Base-by-base conservation (phyloP, 92 coral and sea anemone genomes). In the Phenganax subtilis region DNA sequence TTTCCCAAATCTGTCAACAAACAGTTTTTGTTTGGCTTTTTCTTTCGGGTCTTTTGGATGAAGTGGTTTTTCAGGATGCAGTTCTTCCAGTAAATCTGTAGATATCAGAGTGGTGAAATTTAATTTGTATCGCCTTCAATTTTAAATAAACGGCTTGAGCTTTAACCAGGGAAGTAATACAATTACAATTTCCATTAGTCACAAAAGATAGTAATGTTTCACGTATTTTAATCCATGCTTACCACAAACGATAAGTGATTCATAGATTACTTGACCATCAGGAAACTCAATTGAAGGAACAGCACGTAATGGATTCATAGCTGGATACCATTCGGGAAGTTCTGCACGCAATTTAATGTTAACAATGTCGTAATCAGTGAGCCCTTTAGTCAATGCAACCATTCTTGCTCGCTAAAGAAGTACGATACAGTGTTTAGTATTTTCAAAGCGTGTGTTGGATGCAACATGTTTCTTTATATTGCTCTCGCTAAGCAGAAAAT, bases 321-420 rank as follows among this genome's bases (percentile, higher is more conserved):
- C 83, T 20, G 71, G 15, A 71, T 75, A 87, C 96, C 96, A 91
- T 7, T 91, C 96, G 2, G 96, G 96, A 69, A 77, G 87, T 67
- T 91, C 85, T 82, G 80, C 81, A 20, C 69, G 69, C 51, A 89
- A 72, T 76, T 89, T 89, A 71, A 91, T 82, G 70, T 91, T 89
- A 7, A 86, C 75, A 62, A 87, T 89, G 29, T 91, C 96, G 54
- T 31, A 87, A 20, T 87, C 86, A 10, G 14, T 59, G 30, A 89
- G 77, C 10, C 87, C 89, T 76, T 91, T 91, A 52, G 92, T 92
- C 5, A 88, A 86, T 8, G 87, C 72, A 12, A 91, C 96, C 56
- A 91, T 79, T 3, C 84, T 85, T 25, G 91, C 8, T 81, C 92
- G 85, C 96, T 91, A 84, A 20, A 20, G n/a, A 84, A 71, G 60